These are phyloP conservation scores for Brevimyrus niger DNA, from an alignment of 2,113 vertebrate genomes.

Conservation along the genomic window DNA sequence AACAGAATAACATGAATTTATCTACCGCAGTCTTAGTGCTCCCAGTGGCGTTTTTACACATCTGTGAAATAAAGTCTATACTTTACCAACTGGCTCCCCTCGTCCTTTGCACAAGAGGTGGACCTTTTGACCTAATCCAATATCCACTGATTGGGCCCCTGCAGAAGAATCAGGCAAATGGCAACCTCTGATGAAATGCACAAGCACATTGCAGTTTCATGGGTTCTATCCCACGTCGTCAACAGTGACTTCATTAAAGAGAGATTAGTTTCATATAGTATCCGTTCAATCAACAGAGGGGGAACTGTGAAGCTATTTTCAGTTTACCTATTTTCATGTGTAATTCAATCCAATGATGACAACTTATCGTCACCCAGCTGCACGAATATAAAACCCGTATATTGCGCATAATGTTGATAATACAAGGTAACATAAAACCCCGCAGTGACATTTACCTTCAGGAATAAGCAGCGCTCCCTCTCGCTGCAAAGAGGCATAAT, in stretches of 20 bases:
- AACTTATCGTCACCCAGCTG: neutral
- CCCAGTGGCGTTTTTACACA: neutral
- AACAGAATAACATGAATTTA: neutral
- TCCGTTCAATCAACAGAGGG: neutral
- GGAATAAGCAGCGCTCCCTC: constrained; percentile 61
- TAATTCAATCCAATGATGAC: neutral
- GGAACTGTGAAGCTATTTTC: neutral
- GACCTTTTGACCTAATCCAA: constrained; percentile 66
- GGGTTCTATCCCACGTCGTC: neutral
- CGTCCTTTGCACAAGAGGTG: constrained; percentile 65
- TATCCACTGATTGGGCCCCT: constrained; percentile 62
- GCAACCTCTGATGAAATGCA: neutral
- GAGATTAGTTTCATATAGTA: neutral
- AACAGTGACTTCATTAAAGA: neutral
- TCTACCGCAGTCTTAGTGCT: neutral
- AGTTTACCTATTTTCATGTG: neutral
- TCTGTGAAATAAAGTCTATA: neutral
- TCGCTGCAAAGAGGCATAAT: constrained; percentile 68
- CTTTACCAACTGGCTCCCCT: constrained; percentile 64
- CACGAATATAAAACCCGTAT: neutral
- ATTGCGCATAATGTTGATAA: neutral
- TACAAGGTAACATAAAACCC: neutral
- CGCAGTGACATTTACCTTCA: constrained; percentile 46
- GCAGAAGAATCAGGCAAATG: neutral
- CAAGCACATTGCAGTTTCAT: neutral